Conservation (phyloP, 2,888 invertebrate genomes). For the Incurvaria masculella region DNA sequence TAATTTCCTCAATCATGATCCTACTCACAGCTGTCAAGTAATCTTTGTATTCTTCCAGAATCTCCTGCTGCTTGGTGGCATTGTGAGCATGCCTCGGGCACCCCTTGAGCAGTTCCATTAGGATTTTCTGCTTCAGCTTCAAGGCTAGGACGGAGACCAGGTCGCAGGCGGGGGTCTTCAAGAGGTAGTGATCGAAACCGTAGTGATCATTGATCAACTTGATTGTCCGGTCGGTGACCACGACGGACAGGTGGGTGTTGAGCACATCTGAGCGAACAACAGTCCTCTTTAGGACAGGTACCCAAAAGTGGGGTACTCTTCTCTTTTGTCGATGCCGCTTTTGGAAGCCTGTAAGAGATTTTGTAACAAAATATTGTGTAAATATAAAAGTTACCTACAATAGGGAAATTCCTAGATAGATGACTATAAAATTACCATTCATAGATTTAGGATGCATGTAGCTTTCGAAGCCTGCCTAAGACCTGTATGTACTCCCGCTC, state of each 20-base stretch:
- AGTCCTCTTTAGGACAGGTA: conserved; percentile 73
- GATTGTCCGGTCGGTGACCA: conserved; percentile 81
- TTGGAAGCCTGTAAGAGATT: conserved; percentile 62
- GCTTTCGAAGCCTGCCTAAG: no score
- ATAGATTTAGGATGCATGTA: no score
- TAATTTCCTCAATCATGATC: no score
- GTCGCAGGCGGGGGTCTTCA: conserved; percentile 92
- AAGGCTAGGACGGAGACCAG: conserved; percentile 82
- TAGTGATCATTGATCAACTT: conserved; percentile 82
- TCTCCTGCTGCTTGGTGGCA: conserved; percentile 62
- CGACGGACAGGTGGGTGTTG: conserved; percentile 76
- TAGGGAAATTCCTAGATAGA: no score
- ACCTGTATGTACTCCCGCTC: no score
- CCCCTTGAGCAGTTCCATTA: conserved; percentile 66
- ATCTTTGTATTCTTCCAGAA: conserved; percentile 75
- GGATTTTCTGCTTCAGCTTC: conserved; percentile 80
- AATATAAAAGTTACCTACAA: no score
- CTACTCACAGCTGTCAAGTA: conserved; percentile 76
- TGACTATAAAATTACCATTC: no score
- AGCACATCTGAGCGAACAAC: conserved; percentile 90
- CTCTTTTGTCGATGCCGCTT: conserved; percentile 57
- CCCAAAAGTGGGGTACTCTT: conserved; percentile 84
- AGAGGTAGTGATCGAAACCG: conserved; percentile 93
- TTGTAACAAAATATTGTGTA: no score
- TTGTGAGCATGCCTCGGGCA: conserved; percentile 66